Conservation (phyloP, 2,113 vertebrate genomes). For the Osmerus mordax region DNA sequence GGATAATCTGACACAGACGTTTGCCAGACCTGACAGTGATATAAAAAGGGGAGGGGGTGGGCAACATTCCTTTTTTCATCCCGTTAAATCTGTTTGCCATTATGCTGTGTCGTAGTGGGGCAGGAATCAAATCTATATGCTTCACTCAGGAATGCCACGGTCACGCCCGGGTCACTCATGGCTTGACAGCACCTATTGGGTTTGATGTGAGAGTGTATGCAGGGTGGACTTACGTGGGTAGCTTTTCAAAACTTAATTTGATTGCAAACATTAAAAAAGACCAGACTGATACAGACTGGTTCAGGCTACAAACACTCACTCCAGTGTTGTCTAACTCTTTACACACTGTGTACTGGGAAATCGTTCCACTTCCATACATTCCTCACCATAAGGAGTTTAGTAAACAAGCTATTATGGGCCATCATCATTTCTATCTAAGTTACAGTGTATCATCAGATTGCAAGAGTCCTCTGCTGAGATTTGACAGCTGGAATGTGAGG, state of each 20-base stretch:
- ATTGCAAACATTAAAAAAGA: neutral
- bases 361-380: neutral
- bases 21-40: conserved; percentile 37
- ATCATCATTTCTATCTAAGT: neutral
- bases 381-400: neutral
- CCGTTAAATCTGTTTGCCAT: conserved; percentile 59
- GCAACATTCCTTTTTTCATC: conserved; percentile 51
- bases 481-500: neutral
- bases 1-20: conserved; percentile 59
- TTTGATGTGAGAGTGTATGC: conserved; percentile 21
- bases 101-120: conserved; percentile 50
- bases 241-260: too few species aligned
- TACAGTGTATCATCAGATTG: neutral
- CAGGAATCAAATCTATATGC: conserved; percentile 47
- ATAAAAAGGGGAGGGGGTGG: conserved; percentile 20
- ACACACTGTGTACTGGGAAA: neutral
- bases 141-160: conserved; percentile 53
- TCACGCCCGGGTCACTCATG: conserved; percentile 46
- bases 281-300: neutral
- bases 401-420: neutral
- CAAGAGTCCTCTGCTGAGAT: neutral
- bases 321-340: neutral
- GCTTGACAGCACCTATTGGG: conserved; percentile 22
- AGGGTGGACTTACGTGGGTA: conserved; percentile 12
- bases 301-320: neutral